Evolutionary conservation across 2,113 vertebrate genomes (phyloP).

Genomic region (Callipepla squamata): DNA sequence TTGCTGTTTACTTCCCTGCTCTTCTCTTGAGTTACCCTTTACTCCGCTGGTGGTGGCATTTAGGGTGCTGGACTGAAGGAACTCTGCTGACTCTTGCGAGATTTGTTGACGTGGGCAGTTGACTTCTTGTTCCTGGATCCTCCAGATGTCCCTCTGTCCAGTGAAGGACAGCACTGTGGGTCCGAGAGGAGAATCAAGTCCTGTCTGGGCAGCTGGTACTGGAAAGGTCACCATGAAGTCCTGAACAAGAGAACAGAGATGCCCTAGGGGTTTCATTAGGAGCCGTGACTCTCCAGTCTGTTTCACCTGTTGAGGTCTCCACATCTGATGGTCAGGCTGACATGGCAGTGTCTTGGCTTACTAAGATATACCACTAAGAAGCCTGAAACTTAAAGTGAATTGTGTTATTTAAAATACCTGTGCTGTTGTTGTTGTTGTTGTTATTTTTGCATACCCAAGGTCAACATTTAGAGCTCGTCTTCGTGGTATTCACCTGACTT

Average conservation of each 20-base stretch:
- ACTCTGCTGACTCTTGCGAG: background rate
- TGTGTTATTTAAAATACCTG: background rate
- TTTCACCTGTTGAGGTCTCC: background rate
- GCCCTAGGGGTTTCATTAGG: background rate
- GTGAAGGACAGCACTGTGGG: background rate
- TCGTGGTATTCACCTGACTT: background rate
- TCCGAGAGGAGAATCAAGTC: background rate
- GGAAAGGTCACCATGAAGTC: background rate
- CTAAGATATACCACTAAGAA: background rate
- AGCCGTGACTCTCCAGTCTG: slow-evolving; percentile 13
- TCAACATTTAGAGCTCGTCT: background rate
- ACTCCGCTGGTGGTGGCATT: rapidly evolving
- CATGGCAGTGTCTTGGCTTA: background rate
- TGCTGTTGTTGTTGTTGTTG: background rate
- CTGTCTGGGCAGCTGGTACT: background rate
- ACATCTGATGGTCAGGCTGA: background rate
- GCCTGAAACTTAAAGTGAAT: background rate
- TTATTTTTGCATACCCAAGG: background rate
- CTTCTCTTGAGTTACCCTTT: background rate
- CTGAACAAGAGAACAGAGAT: background rate
- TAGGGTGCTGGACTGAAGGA: background rate
- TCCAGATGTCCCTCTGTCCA: background rate
- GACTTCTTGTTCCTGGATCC: background rate
- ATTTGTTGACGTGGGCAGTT: background rate
- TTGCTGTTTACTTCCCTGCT: background rate